Evolutionary conservation across 2,797 vertebrate species (phyloP), one percentile per base, ranked within the genome.

Genomic region (Anguilla pacifica): DNA sequence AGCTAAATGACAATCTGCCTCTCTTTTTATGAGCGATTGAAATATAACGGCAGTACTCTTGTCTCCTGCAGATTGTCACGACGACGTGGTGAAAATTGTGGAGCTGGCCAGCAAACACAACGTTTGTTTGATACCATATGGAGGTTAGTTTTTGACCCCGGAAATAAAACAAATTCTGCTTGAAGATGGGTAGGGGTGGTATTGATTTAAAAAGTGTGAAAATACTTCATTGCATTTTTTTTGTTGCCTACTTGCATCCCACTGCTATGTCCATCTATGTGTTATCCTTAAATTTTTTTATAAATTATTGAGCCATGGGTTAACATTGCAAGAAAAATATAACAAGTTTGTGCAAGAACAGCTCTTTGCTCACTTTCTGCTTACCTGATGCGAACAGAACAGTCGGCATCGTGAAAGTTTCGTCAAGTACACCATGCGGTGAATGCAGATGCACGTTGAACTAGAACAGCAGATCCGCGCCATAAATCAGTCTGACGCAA

Each of bases 91-190:
- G 94, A 98, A 97, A 95, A 96, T 98, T 92, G 98, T 99, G 94
- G 97, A 98, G 88, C 95, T 99, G 94, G 98, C 98, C 0, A 97
- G 97, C 96, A 98, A 97, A 96, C 97, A 99, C 92, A 97, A 98
- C 91, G 94, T 98, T 93, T 99, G 99, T 96, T 93, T 99, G 94
- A 99, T 99, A 92, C 99, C 99, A 55, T 98, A 97, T 94, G 99
- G 98, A 93, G 98, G 99, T 98, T 95, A 96, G 98, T 94, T 90
- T 93, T 90, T 53, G 2, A 85, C 19, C 25, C 17, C n/a, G 84
- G 39, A 64, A 87, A 1, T 49, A 13, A 0, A 70, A 46, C 28
- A 28, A 64, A 55, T 83, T 39, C 51, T 55, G 82, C 49, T 35
- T n/a, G 22, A 11, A 82, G 43, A 51, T 1, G 0, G 17, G 43